These are phyloP conservation scores for Sarcophaga peregrina DNA, from an alignment of 1,140 invertebrate species.

Conservation along the genomic window DNA sequence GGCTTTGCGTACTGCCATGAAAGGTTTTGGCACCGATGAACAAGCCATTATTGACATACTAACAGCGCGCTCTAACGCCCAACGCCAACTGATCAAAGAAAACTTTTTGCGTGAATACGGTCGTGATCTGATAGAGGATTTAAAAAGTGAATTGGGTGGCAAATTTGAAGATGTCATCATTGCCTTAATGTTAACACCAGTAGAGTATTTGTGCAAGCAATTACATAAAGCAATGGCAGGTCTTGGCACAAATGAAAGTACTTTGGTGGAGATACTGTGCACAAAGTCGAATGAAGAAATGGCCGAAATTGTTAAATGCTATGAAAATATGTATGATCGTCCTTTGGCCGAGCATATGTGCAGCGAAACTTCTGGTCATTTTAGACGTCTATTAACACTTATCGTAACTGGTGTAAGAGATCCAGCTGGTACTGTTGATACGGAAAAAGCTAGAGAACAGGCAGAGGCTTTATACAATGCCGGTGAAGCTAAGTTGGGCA, in stretches of 20 bases:
- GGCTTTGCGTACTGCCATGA: conserved; percentile 79
- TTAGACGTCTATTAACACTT: conserved; percentile 77
- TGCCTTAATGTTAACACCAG: conserved; percentile 77
- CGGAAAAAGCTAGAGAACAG: conserved; percentile 69
- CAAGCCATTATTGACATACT: conserved; percentile 80
- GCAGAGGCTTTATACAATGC: conserved; percentile 72
- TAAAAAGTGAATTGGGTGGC: conserved; percentile 81
- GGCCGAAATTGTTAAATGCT: conserved; percentile 72
- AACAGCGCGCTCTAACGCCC: conserved; percentile 73
- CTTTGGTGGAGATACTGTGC: conserved; percentile 78
- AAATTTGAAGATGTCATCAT: conserved; percentile 83
- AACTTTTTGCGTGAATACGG: conserved; percentile 81
- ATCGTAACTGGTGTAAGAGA: conserved; percentile 72
- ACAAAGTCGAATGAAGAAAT: conserved; percentile 76
- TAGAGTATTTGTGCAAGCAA: conserved; percentile 78
- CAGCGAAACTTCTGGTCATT: conserved; percentile 83
- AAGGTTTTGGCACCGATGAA: conserved; percentile 83
- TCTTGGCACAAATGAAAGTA: conserved; percentile 72
- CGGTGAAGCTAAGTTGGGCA: conserved; percentile 77
- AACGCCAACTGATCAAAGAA: conserved; percentile 76
- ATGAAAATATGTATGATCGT: conserved; percentile 76
- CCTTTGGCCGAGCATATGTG: conserved; percentile 81
- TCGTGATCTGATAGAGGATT: conserved; percentile 78
- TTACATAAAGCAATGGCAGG: conserved; percentile 77
- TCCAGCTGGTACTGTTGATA: conserved; percentile 68